Conservation (phyloP, 2,113 vertebrate species). For the Leuciscus idus region DNA sequence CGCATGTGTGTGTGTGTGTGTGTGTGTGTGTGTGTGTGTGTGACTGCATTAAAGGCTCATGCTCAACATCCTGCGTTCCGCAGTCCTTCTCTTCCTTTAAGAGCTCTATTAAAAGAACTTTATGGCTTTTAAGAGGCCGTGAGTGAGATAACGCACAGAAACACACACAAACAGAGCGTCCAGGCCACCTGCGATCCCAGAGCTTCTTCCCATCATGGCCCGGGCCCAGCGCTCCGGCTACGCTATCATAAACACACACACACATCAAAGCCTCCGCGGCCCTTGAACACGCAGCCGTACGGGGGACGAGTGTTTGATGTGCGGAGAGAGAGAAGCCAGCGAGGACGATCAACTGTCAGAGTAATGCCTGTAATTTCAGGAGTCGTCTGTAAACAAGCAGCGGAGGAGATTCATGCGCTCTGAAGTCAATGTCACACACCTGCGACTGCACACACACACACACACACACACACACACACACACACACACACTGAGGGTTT, state of each 20-base stretch:
- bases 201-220: conserved; percentile 55
- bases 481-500: not conserved
- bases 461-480: not conserved
- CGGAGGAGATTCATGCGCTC: not conserved
- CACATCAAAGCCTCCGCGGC: conserved; percentile 59
- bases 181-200: conserved; percentile 66
- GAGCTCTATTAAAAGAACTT: conserved; percentile 27
- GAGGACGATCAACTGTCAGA: conserved; percentile 3
- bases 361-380: not conserved
- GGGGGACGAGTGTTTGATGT: conserved; percentile 48
- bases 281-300: conserved; percentile 44
- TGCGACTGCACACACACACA: not conserved
- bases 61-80: conserved; percentile 1
- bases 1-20: not conserved
- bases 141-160: conserved; percentile 29
- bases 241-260: conserved; percentile 65
- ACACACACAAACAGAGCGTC: conserved; percentile 56
- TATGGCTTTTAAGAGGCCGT: conserved; percentile 2
- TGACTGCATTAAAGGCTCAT: not conserved
- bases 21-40: not conserved
- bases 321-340: not conserved
- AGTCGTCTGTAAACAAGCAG: not conserved
- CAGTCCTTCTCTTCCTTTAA: not conserved
- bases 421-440: conserved; percentile 17
- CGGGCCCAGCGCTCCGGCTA: conserved; percentile 64